A percentile compares a stretch with the other conserved stretches of the same genome.
phyloP scores from a whole-genome alignment of 2,113 vertebrate genomes.

The Pao palembangensis region DNA sequence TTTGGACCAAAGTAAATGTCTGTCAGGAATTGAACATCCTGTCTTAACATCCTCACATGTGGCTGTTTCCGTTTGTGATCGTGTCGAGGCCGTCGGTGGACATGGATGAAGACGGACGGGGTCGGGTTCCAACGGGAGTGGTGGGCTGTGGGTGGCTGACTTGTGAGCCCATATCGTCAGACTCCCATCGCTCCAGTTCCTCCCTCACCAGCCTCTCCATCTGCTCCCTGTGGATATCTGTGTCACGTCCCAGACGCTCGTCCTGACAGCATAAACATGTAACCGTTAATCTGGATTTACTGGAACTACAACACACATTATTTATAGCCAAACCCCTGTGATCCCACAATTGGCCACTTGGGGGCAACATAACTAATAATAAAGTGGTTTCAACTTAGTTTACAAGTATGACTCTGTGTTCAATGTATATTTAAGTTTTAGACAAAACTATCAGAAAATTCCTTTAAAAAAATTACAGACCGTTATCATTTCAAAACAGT shows the following conservation, averaged over 20 bases:
- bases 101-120: conserved; percentile 84
- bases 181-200: conserved; percentile 92
- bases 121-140: conserved; percentile 72
- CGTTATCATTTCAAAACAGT: not conserved
- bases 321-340: too few species aligned
- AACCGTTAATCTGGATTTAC: not conserved
- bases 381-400: too few species aligned
- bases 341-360: too few species aligned
- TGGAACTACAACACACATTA: not conserved
- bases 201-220: conserved; percentile 91
- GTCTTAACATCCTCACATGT: conserved; percentile 66
- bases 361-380: too few species aligned
- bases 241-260: conserved; percentile 84
- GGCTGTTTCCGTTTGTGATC: conserved; percentile 54
- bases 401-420: too few species aligned
- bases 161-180: conserved; percentile 84
- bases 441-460: too few species aligned
- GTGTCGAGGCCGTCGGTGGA: conserved; percentile 81
- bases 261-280: conserved; percentile 71
- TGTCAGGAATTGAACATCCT: conserved; percentile 17
- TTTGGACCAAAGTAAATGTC: conserved; percentile 10
- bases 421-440: too few species aligned
- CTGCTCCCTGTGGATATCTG: conserved; percentile 85
- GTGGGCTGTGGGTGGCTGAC: conserved; percentile 79
- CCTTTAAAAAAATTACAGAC: too few species aligned